Percentiles rank a stretch among this genome's conserved stretches.
phyloP scores from a whole-genome alignment of 2,797 vertebrate genomes.

The Anomalospiza imberbis region DNA sequence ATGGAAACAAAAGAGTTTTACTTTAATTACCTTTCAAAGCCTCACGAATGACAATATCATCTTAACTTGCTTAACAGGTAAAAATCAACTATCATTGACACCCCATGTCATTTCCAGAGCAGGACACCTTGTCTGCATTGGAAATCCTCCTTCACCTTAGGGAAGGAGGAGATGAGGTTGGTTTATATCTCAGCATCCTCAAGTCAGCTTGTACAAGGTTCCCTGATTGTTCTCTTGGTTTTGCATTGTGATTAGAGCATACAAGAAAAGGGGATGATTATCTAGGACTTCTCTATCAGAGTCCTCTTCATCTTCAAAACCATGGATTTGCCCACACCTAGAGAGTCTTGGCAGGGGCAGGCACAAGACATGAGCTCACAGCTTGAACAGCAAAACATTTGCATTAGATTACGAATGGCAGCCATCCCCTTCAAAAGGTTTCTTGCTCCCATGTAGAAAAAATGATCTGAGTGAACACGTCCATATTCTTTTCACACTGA shows the following conservation, averaged over 20 bases:
- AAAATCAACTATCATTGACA: conserved; percentile 43
- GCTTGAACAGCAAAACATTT: conserved; percentile 10
- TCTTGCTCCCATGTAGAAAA: conserved; percentile 21
- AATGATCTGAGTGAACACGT: conserved; percentile 34
- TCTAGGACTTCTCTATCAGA: conserved; percentile 21
- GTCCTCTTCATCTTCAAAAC: conserved; percentile 24
- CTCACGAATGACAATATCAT: conserved; percentile 70
- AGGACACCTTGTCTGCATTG: conserved; percentile 22
- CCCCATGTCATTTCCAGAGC: conserved; percentile 44
- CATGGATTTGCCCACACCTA: neutral
- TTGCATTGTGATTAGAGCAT: conserved; percentile 27
- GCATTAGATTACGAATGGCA: neutral
- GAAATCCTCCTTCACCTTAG: conserved; percentile 36
- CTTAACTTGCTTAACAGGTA: conserved; percentile 60
- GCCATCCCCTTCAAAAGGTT: conserved; percentile 10
- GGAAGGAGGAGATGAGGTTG: conserved; percentile 35
- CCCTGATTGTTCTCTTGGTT: neutral
- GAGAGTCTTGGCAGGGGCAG: neutral
- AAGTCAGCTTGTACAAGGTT: neutral
- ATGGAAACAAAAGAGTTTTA: conserved; percentile 83
- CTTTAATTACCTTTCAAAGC: conserved; percentile 80
- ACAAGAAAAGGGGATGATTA: conserved; percentile 14
- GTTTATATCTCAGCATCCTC: neutral
- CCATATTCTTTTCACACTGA: neutral
- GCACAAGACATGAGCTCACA: conserved; percentile 36